Percentiles rank a stretch among this genome's conserved stretches.
phyloP scores from a whole-genome alignment of 2,797 vertebrate species.

The Coilia nasus region DNA sequence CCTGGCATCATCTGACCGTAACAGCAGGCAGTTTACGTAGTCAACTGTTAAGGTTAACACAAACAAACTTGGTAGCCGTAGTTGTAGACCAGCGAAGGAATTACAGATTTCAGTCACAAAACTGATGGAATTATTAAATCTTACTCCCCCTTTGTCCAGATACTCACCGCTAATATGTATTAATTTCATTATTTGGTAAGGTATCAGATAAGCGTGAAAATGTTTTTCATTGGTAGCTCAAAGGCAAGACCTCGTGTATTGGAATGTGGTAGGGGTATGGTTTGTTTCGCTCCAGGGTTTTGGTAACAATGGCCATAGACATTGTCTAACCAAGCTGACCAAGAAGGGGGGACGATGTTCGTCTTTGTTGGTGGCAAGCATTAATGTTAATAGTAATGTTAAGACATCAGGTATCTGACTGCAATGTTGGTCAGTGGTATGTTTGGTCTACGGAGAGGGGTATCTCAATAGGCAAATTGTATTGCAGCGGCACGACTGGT shows the following conservation, averaged over 20 bases:
- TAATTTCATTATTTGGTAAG: not conserved
- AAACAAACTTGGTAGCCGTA: slow-evolving; percentile 1
- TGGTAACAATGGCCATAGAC: not conserved
- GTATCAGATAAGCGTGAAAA: no score
- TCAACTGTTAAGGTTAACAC: not conserved
- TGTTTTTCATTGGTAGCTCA: not conserved
- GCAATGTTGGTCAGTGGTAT: not conserved
- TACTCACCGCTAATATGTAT: not conserved
- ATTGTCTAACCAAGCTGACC: not conserved
- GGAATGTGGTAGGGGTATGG: slow-evolving; percentile 6
- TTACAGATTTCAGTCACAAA: not conserved
- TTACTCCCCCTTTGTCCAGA: not conserved
- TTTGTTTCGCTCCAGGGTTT: not conserved
- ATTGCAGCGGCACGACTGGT: not conserved
- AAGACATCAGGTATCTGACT: not conserved
- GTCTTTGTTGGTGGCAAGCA: not conserved
- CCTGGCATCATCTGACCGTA: not conserved
- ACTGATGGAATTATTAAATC: not conserved
- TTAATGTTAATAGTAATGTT: not conserved
- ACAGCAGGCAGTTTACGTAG: not conserved
- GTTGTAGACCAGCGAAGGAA: not conserved
- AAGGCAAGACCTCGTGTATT: slow-evolving; percentile 3
- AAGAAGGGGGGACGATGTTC: not conserved
- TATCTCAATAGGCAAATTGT: not conserved
- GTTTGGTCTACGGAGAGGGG: not conserved